phyloP scores from a whole-genome alignment of 2,888 invertebrate species.

The Apoda limacodes region DNA sequence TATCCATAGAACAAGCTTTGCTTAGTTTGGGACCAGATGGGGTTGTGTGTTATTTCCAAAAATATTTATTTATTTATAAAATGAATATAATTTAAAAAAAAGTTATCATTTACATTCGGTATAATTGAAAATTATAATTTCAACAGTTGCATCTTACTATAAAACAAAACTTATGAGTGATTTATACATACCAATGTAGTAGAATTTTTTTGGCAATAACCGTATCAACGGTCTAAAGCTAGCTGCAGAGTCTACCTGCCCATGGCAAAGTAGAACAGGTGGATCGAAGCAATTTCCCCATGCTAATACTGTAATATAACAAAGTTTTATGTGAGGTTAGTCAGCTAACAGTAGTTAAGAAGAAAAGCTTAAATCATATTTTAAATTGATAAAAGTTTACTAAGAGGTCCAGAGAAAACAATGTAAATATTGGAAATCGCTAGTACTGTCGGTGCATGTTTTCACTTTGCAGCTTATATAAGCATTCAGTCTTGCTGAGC shows the following conservation, averaged over 20 bases:
- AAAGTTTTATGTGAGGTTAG: conserved; percentile 12
- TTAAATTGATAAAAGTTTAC: not conserved
- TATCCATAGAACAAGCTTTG: no score
- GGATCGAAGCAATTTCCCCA: conserved; percentile 70
- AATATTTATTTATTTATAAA: no score
- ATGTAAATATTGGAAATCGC: not conserved
- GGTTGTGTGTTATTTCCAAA: no score
- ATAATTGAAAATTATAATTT: no score
- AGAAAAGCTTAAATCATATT: not conserved
- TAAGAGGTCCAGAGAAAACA: not conserved
- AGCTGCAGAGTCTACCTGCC: conserved; percentile 70
- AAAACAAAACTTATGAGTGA: no score
- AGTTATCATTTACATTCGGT: no score
- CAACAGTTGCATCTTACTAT: no score
- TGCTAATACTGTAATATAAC: conserved; percentile 61
- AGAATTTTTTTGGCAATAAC: conserved; percentile 55
- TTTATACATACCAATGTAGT: conserved; percentile 41
- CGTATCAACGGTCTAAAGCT: conserved; percentile 68
- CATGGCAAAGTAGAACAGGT: conserved; percentile 70
- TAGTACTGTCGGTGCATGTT: not conserved
- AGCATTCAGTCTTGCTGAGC: no score
- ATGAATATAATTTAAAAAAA: no score
- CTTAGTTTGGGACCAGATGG: no score
- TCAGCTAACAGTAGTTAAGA: not conserved
- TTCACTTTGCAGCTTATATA: no score